Base-by-base conservation (phyloP, 2,113 vertebrate species). In the Larimichthys crocea region DNA sequence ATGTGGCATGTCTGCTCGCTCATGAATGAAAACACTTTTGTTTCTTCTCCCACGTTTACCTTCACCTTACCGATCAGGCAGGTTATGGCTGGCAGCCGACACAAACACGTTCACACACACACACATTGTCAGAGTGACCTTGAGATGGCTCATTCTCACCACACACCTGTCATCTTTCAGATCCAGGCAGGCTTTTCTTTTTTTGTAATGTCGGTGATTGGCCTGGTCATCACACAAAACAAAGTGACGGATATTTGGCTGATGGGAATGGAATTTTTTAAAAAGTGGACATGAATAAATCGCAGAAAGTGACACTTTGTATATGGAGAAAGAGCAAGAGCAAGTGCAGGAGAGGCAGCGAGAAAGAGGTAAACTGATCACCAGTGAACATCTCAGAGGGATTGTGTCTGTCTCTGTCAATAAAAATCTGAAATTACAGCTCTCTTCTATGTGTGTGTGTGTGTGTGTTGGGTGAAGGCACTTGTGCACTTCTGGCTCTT, bases 381-480 rank as follows among this genome's bases (percentile, higher is more conserved):
- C 67, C 53, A 61, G 77, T 59, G 57, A 85, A 82, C 67, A 71
- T 90, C 86, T 89, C 88, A 49, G 9, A 79, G 84, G 91, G 76
- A 83, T 74, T 87, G 68, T 59, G 83, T 67, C 65, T 83, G 87
- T 89, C 84, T 81, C 52, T 73, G 87, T 93, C 92, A 92, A 94
- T 94, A 90, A 89, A 78, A 75, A 73, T 88, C 89, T 94, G 90
- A 91, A 93, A 92, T 94, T 93, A 90, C 90, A 93, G 79, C 89
- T 89, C 74, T 84, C 35, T 50, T 64, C 62, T 64, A 20, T 56
- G n/a, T 56, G 53, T 56, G 53, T 56, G n/a, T 56, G 53, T 24
- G 16, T 50, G 17, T 15, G 35, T 50, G 48, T 15, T 3, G 22
- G 24, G 59, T 65, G 57, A 49, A 50, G 24, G 31, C 49, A 74